phyloP scores from a whole-genome alignment of 2,888 invertebrate genomes.

The Apodemia duryi region DNA sequence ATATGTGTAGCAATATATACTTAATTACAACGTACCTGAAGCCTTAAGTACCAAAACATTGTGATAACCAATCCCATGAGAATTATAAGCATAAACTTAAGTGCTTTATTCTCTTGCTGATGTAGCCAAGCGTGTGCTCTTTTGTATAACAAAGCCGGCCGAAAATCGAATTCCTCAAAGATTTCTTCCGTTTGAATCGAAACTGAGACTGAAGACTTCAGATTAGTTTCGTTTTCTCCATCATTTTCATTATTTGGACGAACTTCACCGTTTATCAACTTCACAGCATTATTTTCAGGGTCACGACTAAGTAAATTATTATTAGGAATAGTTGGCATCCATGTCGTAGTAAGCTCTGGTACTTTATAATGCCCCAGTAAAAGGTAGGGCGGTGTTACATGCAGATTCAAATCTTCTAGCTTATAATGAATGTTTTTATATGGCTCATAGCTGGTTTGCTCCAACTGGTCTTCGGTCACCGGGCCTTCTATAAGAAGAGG shows the following conservation, averaged over 20 bases:
- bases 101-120: constrained; percentile 86
- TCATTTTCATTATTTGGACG: constrained; percentile 53
- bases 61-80: constrained; percentile 83
- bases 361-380: constrained; percentile 85
- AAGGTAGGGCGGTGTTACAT: constrained; percentile 66
- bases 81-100: constrained; percentile 84
- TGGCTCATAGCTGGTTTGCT: constrained; percentile 63
- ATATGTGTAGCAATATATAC: no score
- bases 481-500: constrained; percentile 89
- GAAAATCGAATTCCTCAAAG: constrained; percentile 60
- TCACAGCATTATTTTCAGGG: constrained; percentile 42
- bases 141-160: constrained; percentile 64
- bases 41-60: constrained; percentile 87
- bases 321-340: constrained; percentile 64
- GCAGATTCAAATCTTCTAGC: constrained; percentile 61
- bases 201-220: constrained; percentile 68
- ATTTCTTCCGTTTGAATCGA: constrained; percentile 80
- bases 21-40: constrained; percentile 75
- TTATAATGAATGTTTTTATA: constrained; percentile 71
- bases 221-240: constrained; percentile 64
- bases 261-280: constrained; percentile 64
- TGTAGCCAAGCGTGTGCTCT: constrained; percentile 81
- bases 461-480: constrained; percentile 40
- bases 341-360: constrained; percentile 78
- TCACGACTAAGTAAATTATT: constrained; percentile 51